phyloP scores from a whole-genome alignment of 2,113 vertebrate genomes.

The Ctenomys sociabilis region DNA sequence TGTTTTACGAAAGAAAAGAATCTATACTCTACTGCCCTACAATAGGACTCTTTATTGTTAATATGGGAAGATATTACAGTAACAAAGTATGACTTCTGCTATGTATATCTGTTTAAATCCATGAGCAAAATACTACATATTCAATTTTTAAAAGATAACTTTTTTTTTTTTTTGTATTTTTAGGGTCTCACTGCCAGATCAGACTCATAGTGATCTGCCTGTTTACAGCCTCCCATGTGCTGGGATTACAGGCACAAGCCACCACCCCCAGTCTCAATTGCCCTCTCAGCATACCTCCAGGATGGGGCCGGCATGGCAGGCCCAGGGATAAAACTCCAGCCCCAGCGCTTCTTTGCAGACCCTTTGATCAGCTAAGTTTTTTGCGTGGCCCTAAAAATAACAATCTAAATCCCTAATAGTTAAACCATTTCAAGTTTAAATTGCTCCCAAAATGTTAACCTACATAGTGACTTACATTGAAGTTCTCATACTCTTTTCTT shows the following conservation, averaged over 20 bases:
- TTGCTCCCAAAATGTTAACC: neutral
- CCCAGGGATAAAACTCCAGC: too few species aligned
- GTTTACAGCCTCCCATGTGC: too few species aligned
- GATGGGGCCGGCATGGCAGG: too few species aligned
- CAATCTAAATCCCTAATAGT: constrained; percentile 37
- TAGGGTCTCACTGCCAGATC: too few species aligned
- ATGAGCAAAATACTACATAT: constrained; percentile 42
- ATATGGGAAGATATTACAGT: neutral
- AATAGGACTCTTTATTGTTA: constrained; percentile 42
- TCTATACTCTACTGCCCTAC: neutral
- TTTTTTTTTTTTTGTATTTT: too few species aligned
- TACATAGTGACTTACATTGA: constrained; percentile 17
- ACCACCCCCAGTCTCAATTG: too few species aligned
- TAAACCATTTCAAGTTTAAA: constrained; percentile 27
- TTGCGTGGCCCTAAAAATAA: neutral
- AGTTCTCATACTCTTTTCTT: neutral
- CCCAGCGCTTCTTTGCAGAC: too few species aligned
- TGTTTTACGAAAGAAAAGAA: constrained; percentile 36
- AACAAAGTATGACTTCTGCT: neutral
- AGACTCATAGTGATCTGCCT: too few species aligned
- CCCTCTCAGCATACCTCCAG: too few species aligned
- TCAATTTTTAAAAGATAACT: neutral
- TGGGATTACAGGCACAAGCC: too few species aligned
- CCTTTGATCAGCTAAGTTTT: too few species aligned
- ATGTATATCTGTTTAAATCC: neutral